Base-by-base conservation (phyloP, 2,888 invertebrate species). In the Dicyrtomina minuta region DNA sequence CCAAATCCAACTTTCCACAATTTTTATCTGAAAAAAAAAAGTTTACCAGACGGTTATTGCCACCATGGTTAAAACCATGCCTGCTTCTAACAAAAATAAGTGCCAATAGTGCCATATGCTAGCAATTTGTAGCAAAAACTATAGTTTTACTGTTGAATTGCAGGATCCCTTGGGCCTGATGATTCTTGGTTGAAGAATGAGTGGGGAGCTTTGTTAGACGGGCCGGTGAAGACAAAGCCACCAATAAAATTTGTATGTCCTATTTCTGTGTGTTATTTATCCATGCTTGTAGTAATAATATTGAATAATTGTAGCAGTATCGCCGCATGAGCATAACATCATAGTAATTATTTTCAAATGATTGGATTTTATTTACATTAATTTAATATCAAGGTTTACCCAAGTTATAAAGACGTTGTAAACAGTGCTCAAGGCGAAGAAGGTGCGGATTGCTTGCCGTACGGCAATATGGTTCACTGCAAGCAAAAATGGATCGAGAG, bases 401-500 rank as follows among this genome's bases (percentile, higher is more conserved):
- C 94, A 0, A 86, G 88, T 59, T 85, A 88, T 80, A 87, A 89
- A n/a, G 93, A 97, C 83, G 96, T 97, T 0, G 85, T 88, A 46
- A 85, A 84, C 2, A 93, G 95, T 72, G 89, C 92, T 79, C 95
- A 96, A 81, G 92, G 91, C 0, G 85, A 90, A 59, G 84, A 88
- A 44, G 94, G 93, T 5, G 95, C 96, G 0, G 91, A 90, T 0
- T 95, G 94, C 79, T 83, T 98, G 4, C 96, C 96, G 0, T 98
- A 98, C 81, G 86, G 87, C 0, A 86, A 85, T n/a, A 85, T 85
- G 24, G 87, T 87, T 0, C 91, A 95, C 79, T 84, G 86, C 17
- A 96, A 93, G 79, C 97, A 98, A 80, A 82, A 84, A 0, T 97
- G 95, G 93, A 84, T 97, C 0, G 87, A 87, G 67, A 82, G 85